A percentile compares a stretch with the other conserved stretches of the same genome.
phyloP scores from a whole-genome alignment of 2,113 vertebrate species.

The Oceanodroma tethys region DNA sequence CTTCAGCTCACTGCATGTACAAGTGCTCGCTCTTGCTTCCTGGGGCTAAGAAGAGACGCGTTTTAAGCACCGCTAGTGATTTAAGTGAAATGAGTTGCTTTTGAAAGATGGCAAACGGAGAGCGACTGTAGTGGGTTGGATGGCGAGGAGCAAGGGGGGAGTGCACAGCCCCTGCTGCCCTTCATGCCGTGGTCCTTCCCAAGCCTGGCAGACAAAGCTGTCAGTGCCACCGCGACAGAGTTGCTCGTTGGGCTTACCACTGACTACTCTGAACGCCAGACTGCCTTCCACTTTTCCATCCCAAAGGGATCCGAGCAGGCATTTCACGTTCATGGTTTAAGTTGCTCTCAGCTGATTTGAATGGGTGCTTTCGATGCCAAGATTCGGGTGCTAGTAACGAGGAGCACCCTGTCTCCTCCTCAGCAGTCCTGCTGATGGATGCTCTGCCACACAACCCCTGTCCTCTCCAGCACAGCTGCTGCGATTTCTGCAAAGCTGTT shows the following conservation, averaged over 20 bases:
- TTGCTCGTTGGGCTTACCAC: neutral
- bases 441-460: neutral
- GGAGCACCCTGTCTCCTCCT: neutral
- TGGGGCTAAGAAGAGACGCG: rapidly evolving
- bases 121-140: rapidly evolving
- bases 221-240: neutral
- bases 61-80: neutral
- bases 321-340: neutral
- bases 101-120: neutral
- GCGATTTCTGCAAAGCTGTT: neutral
- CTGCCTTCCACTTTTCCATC: neutral
- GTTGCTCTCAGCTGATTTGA: neutral
- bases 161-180: neutral
- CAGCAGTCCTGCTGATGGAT: neutral
- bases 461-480: neutral
- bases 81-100: neutral
- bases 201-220: rapidly evolving
- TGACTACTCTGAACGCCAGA: neutral
- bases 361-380: neutral
- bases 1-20: neutral
- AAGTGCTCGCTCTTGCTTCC: neutral
- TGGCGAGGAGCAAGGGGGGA: rapidly evolving
- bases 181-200: neutral
- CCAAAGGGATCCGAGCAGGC: neutral
- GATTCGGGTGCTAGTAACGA: neutral